Evolutionary conservation across 2,888 invertebrate species (phyloP).

Genomic region (Dilophus febrilis): DNA sequence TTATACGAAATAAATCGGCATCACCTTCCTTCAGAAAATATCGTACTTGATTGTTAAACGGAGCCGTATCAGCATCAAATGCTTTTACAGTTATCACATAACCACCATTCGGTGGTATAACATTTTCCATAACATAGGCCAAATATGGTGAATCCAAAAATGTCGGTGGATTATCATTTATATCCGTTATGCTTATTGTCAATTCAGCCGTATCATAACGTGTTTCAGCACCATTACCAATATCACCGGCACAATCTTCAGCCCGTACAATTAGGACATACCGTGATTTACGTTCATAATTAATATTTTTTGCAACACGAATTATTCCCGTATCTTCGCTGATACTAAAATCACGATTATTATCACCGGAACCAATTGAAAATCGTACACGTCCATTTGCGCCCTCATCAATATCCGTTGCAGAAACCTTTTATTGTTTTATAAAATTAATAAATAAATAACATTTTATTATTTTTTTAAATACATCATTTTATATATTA

Average conservation of each 20-base stretch:
- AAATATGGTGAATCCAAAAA: conserved; percentile 90
- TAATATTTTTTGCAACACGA: conserved; percentile 79
- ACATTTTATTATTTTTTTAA: no score
- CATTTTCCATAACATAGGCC: conserved; percentile 86
- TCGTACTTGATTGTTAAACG: conserved; percentile 75
- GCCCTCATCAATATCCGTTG: conserved; percentile 76
- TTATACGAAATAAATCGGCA: conserved; percentile 77
- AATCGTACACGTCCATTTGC: conserved; percentile 83
- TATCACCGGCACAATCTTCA: conserved; percentile 70
- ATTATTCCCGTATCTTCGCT: conserved; percentile 84
- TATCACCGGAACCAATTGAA: conserved; percentile 76
- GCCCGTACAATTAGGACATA: conserved; percentile 73
- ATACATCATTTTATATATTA: no score
- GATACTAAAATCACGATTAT: conserved; percentile 79
- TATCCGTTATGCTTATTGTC: conserved; percentile 70
- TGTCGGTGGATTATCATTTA: conserved; percentile 86
- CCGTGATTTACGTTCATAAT: conserved; percentile 76
- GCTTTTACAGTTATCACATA: conserved; percentile 72
- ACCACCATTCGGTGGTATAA: conserved; percentile 61
- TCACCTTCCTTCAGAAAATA: conserved; percentile 91
- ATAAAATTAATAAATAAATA: no score
- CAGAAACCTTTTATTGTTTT: no score
- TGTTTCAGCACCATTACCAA: conserved; percentile 32
- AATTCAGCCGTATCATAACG: conserved; percentile 64
- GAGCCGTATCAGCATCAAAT: conserved; percentile 79